Base-by-base conservation (phyloP, 2,888 invertebrate species). In the Parthenolecanium corni region DNA sequence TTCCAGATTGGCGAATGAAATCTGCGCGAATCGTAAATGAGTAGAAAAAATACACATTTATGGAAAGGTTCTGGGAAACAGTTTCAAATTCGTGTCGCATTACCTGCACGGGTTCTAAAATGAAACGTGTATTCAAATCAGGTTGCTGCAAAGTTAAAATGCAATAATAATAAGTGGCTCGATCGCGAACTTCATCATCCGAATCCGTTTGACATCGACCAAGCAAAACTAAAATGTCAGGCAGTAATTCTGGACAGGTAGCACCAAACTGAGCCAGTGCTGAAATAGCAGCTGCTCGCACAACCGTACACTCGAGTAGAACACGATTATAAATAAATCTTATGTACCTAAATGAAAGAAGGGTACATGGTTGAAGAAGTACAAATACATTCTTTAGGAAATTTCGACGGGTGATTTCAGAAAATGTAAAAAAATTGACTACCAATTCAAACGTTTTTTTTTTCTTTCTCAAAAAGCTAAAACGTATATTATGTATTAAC, bases 211-310 rank as follows among this genome's bases (percentile, higher is more conserved):
- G 89, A 70, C 94, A 95, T 9, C 95, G 82, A 0, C 84, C 83
- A 5, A 91, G 75, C 46, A 94, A 75, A 5, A 91, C 85, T 66
- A 80, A 71, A 66, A 99, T 89, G 71, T 95, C 95, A 11, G 84
- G 84, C 62, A 92, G 75, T 51, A 97, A 76, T 68, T 87, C 86
- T 0, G 91, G 92, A 73, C 94, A 92, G 62, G 90, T 86, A 0
- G 97, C 97, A 1, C 97, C 98, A 73, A 99, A 98, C 73, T 95
- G 95, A 0, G 97, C 94, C 69, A 99, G 82, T 0, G 98, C 95
- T 0, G 95, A 90, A 0, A 98, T 97, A 0, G 98, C 97, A 0
- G 98, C 98, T 1, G 95, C 95, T 63, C 95, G 79, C 0, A 98
- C 94, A 14, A 92, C 87, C 0, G 96, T 92, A 68, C 90, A 90